phyloP scores from a whole-genome alignment of 2,113 vertebrate species.

The Stegastes partitus region DNA sequence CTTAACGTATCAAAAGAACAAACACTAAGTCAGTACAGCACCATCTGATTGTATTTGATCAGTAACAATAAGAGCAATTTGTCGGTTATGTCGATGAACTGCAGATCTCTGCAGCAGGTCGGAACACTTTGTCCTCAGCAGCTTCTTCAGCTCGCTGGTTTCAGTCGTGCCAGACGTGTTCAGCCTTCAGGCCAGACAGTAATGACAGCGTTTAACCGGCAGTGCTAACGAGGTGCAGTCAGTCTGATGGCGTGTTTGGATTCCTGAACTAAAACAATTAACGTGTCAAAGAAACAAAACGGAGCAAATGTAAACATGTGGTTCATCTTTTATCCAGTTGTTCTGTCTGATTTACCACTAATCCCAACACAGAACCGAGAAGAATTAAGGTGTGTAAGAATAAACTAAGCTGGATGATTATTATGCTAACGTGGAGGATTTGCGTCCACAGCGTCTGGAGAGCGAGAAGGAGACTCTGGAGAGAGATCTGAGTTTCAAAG shows the following conservation, averaged over 20 bases:
- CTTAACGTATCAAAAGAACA: too few relatives aligned
- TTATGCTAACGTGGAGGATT: neutral
- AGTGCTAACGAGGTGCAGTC: neutral
- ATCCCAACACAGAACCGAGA: too few relatives aligned
- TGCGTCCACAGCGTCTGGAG: constrained; percentile 86
- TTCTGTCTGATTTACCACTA: too few relatives aligned
- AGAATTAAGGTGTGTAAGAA: too few relatives aligned
- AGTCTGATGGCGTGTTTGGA: neutral
- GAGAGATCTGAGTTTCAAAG: constrained; percentile 92
- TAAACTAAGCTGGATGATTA: neutral
- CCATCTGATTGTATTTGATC: neutral
- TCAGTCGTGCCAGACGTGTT: neutral
- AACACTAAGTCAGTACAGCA: too few relatives aligned
- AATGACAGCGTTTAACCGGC: neutral
- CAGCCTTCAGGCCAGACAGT: constrained; percentile 12
- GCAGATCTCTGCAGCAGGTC: neutral
- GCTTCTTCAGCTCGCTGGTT: neutral
- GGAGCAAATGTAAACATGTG: too few relatives aligned
- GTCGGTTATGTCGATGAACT: too few relatives aligned
- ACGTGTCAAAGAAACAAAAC: rapidly evolving
- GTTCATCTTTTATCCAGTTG: too few relatives aligned
- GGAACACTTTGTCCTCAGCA: neutral
- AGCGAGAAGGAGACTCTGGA: constrained; percentile 89
- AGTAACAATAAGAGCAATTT: too few relatives aligned
- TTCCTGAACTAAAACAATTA: neutral